Evolutionary conservation across 2,113 vertebrate species (phyloP).

Genomic region (Pelvicachromis taeniatus): DNA sequence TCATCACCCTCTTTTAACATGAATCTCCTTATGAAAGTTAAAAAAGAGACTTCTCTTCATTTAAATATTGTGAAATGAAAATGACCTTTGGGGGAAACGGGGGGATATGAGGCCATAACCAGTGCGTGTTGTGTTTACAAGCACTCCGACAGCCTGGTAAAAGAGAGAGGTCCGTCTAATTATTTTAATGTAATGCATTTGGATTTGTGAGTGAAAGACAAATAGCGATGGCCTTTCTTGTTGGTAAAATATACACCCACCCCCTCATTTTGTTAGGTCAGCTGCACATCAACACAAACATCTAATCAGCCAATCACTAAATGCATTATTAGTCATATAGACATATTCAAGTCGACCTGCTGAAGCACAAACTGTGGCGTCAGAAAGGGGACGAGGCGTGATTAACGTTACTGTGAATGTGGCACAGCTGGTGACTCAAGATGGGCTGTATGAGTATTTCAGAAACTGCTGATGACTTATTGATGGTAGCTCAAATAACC

Average conservation of each 20-base stretch:
- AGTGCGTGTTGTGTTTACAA: background rate
- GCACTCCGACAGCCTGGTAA: background rate
- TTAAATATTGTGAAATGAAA: background rate
- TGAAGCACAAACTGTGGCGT: background rate
- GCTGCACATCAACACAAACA: background rate
- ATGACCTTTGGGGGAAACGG: background rate
- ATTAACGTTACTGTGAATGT: background rate
- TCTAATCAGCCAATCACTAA: background rate
- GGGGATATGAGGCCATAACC: background rate
- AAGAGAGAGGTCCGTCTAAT: rapidly evolving
- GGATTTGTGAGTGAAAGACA: background rate
- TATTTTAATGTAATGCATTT: background rate
- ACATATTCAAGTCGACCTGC: rapidly evolving
- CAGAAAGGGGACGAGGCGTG: background rate
- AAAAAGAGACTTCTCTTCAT: background rate
- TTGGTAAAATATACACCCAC: background rate
- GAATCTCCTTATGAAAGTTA: background rate
- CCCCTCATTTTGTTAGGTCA: background rate
- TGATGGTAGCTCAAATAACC: background rate
- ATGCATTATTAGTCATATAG: rapidly evolving
- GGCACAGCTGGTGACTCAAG: background rate
- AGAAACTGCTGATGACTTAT: background rate
- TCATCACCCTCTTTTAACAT: background rate
- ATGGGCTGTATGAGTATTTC: background rate
- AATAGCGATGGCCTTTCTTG: background rate